Conservation (phyloP, 2,888 invertebrate genomes). For the Polydesmus complanatus region DNA sequence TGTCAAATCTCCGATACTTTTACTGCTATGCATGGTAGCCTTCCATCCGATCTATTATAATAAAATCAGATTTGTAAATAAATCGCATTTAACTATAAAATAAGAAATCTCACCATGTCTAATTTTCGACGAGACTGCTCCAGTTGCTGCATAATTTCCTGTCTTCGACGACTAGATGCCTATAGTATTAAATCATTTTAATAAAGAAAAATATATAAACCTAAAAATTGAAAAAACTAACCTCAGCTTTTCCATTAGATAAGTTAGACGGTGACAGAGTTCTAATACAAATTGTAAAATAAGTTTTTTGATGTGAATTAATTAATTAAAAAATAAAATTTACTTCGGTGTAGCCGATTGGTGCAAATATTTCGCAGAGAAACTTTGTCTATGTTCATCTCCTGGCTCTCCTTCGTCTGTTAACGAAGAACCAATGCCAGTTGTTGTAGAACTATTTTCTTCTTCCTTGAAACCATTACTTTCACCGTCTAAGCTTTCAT, state of each 20-base stretch:
- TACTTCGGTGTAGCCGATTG: conserved; percentile 14
- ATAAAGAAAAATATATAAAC: neutral
- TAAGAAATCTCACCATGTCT: conserved; percentile 56
- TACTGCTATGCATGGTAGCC: conserved; percentile 66
- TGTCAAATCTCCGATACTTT: conserved; percentile 72
- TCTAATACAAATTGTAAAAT: too few species aligned
- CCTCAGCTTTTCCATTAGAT: conserved; percentile 4
- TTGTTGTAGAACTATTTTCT: conserved; percentile 21
- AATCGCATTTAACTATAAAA: neutral
- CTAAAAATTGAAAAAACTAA: neutral
- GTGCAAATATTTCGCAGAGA: conserved; percentile 25
- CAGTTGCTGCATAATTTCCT: conserved; percentile 66
- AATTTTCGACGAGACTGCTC: conserved; percentile 72
- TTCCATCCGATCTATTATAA: conserved; percentile 52
- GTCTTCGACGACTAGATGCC: conserved; percentile 36
- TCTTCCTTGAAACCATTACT: conserved; percentile 22
- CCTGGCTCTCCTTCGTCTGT: conserved; percentile 17
- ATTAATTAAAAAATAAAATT: neutral
- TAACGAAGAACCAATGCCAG: conserved; percentile 18
- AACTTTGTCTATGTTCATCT: conserved; percentile 21
- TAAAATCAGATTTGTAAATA: neutral
- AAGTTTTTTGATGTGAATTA: neutral
- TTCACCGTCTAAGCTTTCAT: conserved; percentile 48
- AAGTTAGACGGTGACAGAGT: conserved; percentile 9
- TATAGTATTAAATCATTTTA: neutral